Evolutionary conservation across 2,113 vertebrate genomes (phyloP).

Genomic region (Puffinus mauretanicus): DNA sequence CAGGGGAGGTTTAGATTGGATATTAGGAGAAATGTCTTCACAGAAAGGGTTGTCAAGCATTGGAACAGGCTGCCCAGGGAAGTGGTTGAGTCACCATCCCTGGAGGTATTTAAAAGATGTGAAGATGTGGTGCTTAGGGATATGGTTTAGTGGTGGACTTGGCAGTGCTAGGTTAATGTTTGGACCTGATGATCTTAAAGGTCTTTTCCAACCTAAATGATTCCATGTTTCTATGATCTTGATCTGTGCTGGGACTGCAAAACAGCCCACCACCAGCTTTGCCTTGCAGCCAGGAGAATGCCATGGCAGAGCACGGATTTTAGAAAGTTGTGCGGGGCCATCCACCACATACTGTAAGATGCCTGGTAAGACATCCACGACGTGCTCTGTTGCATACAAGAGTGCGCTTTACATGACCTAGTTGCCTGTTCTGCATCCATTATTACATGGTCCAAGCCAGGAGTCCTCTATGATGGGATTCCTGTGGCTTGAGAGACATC

Average conservation of each 20-base stretch:
- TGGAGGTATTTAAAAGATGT: neutral
- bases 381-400: neutral
- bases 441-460: neutral
- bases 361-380: rapidly evolving
- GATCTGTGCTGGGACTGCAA: neutral
- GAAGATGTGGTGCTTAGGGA: neutral
- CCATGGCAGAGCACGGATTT: neutral
- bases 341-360: neutral
- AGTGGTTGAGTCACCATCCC: neutral
- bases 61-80: neutral
- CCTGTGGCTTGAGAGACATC: neutral
- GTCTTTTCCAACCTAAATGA: neutral
- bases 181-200: neutral
- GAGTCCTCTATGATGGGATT: neutral
- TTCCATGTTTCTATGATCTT: neutral
- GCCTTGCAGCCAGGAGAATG: neutral
- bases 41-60: neutral
- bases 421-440: neutral
- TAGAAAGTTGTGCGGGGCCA: neutral
- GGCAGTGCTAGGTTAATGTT: neutral
- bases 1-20: neutral
- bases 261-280: neutral
- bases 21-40: neutral
- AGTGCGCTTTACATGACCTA: neutral
- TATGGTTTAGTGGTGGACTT: neutral